Percentiles rank a stretch among this genome's conserved stretches.
Conservation (phyloP, 2,888 invertebrate species). For the Ecliptopera silaceata region DNA sequence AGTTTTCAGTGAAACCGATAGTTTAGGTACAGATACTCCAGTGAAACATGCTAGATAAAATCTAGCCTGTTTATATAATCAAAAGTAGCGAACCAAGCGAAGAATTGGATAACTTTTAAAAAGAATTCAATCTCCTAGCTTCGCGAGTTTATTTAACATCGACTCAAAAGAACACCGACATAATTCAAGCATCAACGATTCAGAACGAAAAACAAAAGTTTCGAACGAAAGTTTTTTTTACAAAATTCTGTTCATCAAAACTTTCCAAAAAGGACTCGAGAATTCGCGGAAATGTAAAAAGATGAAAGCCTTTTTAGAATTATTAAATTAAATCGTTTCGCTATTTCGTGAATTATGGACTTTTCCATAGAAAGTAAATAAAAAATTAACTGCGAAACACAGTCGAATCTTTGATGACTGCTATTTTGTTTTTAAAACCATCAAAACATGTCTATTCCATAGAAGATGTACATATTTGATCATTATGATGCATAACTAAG, state of each 20-base stretch:
- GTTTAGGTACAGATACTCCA: no score
- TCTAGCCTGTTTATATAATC: no score
- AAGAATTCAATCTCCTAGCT: slow-evolving; percentile 19
- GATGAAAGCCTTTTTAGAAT: slow-evolving; percentile 30
- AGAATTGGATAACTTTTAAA: slow-evolving; percentile 23
- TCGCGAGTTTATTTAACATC: slow-evolving; percentile 29
- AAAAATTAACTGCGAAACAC: neutral
- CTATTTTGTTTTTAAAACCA: no score
- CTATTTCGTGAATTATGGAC: slow-evolving; percentile 9
- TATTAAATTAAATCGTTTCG: slow-evolving; percentile 24
- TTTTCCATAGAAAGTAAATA: slow-evolving; percentile 4
- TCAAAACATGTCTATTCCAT: no score
- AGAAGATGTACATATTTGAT: no score
- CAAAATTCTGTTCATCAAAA: slow-evolving; percentile 25
- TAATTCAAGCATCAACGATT: slow-evolving; percentile 33
- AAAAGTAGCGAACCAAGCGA: slow-evolving; percentile 18
- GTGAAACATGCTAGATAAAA: slow-evolving; percentile 2
- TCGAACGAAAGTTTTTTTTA: slow-evolving; percentile 18
- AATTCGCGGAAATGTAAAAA: slow-evolving; percentile 22
- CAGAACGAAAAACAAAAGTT: slow-evolving; percentile 34
- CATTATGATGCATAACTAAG: no score
- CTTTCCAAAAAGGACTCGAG: slow-evolving; percentile 29
- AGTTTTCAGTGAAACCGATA: no score
- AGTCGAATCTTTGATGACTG: no score
- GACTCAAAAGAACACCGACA: slow-evolving; percentile 25